phyloP scores from a whole-genome alignment of 2,113 vertebrate genomes.

The Thinocorus orbignyianus region DNA sequence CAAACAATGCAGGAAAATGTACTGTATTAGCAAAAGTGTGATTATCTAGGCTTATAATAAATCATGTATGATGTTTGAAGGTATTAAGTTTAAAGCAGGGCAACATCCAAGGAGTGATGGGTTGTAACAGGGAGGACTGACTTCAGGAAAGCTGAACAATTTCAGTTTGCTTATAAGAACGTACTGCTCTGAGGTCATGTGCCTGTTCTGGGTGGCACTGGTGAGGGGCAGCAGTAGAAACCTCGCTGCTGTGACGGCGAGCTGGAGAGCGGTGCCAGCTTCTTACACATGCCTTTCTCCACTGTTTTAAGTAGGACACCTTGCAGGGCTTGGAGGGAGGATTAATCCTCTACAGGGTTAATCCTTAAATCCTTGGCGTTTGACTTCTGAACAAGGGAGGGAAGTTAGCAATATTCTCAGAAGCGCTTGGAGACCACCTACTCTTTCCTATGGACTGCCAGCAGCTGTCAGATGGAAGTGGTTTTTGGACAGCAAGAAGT shows the following conservation, averaged over 20 bases:
- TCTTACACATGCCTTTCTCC: neutral
- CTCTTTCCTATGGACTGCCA: neutral
- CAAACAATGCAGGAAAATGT: neutral
- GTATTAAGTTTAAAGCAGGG: neutral
- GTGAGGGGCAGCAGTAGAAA: neutral
- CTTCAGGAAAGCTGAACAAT: neutral
- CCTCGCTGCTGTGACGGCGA: neutral
- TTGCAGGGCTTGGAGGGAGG: neutral
- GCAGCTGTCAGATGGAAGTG: neutral
- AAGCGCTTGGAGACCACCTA: neutral
- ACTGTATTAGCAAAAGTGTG: neutral
- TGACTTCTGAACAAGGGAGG: neutral
- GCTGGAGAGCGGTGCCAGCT: neutral
- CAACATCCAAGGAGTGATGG: neutral
- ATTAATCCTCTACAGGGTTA: neutral
- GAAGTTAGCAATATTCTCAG: neutral
- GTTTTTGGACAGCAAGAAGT: neutral
- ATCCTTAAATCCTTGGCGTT: neutral
- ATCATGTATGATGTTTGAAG: neutral
- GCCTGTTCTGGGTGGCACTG: neutral
- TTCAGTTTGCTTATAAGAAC: neutral
- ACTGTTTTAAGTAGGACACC: neutral
- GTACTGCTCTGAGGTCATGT: neutral
- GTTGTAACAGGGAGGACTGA: rapidly evolving
- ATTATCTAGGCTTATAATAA: neutral